Conservation (phyloP, 2,888 invertebrate genomes). For the Ephialtes manifestator region DNA sequence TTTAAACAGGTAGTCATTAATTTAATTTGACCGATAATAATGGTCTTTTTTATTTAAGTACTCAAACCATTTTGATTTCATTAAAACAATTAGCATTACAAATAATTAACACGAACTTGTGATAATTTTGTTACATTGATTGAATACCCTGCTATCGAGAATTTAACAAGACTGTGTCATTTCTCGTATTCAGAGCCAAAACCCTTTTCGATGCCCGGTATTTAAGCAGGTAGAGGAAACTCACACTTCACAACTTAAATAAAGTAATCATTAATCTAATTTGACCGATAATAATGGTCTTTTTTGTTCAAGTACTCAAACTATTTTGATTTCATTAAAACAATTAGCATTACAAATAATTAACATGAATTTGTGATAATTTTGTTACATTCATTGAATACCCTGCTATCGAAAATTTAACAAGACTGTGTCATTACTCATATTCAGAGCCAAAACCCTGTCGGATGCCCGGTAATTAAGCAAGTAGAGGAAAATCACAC, state of each 20-base stretch:
- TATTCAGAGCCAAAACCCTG: constrained; percentile 19
- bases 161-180: neutral
- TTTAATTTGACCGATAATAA: too few relatives aligned
- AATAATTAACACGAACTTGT: neutral
- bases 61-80: neutral
- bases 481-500: neutral
- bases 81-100: neutral
- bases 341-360: neutral
- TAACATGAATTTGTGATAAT: neutral
- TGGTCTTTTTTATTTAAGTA: too few relatives aligned
- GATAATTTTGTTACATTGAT: neutral
- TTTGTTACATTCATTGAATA: neutral
- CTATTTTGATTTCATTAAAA: neutral
- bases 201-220: constrained; percentile 14
- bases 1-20: constrained; percentile 11
- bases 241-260: too few relatives aligned
- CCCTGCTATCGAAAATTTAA: neutral
- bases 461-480: constrained; percentile 30
- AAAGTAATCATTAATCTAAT: too few relatives aligned
- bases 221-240: constrained; percentile 27
- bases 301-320: too few relatives aligned
- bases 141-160: neutral
- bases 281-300: too few relatives aligned
- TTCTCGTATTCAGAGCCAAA: constrained; percentile 17
- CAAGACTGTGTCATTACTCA: neutral